These are phyloP conservation scores for Drosophila nigricruria DNA, from an alignment of 2,888 invertebrate species.

Conservation along the genomic window DNA sequence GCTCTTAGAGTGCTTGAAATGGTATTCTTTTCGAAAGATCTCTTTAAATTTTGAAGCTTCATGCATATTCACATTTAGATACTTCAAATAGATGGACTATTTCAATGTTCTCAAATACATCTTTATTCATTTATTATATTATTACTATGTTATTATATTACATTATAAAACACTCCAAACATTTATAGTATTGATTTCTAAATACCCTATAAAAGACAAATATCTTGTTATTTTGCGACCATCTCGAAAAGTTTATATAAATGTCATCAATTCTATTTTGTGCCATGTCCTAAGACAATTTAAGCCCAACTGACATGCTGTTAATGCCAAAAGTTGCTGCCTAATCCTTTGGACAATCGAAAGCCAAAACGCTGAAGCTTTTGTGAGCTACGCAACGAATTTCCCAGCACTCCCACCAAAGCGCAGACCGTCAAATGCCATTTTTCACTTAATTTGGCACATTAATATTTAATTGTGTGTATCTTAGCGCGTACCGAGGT, in stretches of 20 bases:
- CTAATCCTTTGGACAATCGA: constrained; percentile 61
- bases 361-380: constrained; percentile 20
- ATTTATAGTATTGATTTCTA: too few species aligned
- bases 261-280: constrained; percentile 11
- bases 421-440: constrained; percentile 25
- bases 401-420: neutral
- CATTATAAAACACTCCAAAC: too few species aligned
- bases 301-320: constrained; percentile 49
- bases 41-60: too few species aligned
- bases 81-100: too few species aligned
- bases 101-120: too few species aligned
- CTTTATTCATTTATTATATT: too few species aligned
- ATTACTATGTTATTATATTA: too few species aligned
- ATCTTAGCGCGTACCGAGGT: constrained; percentile 18
- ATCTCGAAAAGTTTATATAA: neutral
- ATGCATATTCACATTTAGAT: too few species aligned
- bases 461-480: constrained; percentile 78
- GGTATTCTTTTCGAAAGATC: too few species aligned
- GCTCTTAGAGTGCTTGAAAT: too few species aligned
- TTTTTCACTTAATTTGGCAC: constrained; percentile 78
- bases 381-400: constrained; percentile 4
- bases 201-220: neutral
- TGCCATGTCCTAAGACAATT: constrained; percentile 31
- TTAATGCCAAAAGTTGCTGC: constrained; percentile 69
- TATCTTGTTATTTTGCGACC: neutral